Conservation (phyloP, 1,140 invertebrate genomes). For the Drosophila watanabei region DNA sequence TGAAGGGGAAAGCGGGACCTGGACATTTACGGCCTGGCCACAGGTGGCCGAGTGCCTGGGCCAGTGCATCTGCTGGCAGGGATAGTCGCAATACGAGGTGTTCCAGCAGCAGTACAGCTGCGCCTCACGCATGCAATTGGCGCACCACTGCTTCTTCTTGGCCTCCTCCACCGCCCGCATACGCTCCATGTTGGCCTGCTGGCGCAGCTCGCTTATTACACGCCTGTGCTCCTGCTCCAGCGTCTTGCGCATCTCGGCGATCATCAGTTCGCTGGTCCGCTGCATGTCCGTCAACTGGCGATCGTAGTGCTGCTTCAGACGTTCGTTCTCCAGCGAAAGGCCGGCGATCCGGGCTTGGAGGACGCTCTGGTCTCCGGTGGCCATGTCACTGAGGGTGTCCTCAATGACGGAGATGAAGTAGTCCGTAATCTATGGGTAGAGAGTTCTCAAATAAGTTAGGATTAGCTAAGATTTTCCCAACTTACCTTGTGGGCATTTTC, state of each 20-base stretch:
- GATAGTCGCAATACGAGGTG: conserved; percentile 95
- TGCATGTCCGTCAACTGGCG: conserved; percentile 86
- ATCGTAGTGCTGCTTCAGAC: conserved; percentile 87
- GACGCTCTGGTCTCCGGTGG: conserved; percentile 79
- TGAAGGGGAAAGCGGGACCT: conserved; percentile 2
- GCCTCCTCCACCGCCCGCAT: conserved; percentile 90
- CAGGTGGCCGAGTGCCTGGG: conserved; percentile 86
- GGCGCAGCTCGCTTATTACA: conserved; percentile 87
- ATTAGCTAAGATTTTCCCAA: neutral
- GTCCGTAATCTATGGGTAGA: conserved; percentile 84
- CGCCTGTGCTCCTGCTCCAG: conserved; percentile 89
- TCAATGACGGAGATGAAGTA: conserved; percentile 87
- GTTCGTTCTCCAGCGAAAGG: conserved; percentile 89
- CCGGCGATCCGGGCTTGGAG: conserved; percentile 87
- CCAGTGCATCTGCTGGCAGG: conserved; percentile 92
- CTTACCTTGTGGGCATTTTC: conserved; percentile 86
- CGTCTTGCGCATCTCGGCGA: conserved; percentile 88
- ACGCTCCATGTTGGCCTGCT: conserved; percentile 88
- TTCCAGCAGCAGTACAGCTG: conserved; percentile 98
- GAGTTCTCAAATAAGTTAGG: too few species aligned
- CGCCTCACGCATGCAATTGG: conserved; percentile 93
- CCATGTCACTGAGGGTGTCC: conserved; percentile 87
- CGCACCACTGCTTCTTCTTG: conserved; percentile 95
- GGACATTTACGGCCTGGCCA: conserved; percentile 38
- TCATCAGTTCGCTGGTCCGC: conserved; percentile 83